Evolutionary conservation across 2,797 vertebrate genomes (phyloP), one percentile per base, ranked within the genome.

Genomic region (Denticeps clupeoides): DNA sequence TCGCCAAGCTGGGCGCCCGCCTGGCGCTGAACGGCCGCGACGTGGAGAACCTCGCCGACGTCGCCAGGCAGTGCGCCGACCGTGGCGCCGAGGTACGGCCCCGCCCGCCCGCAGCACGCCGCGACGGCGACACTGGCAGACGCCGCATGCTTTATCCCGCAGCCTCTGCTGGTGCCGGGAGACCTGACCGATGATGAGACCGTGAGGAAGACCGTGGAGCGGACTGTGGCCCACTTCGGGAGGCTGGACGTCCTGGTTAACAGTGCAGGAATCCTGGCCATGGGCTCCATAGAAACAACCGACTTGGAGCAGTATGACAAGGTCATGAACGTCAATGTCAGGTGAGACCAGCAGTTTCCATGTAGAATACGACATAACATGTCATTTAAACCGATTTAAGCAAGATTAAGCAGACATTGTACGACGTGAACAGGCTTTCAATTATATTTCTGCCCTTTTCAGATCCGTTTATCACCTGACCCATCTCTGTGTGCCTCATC

Each of bases 251-350:
- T 89, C 31, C 68, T 89, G 42, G 55, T 89, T 4, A 89, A 88
- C 68, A 86, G 73, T 8, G 87, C 86, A 4, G 86, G 86, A 1
- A 82, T 87, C 58, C 63, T 87, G 33, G 69, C 71, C 13, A 80
- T 85, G 79, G 87, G 85, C 49, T 68, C 65, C 52, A 84, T 87
- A 24, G 82, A 86, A 73, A 83, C 77, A 0, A 62, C 80, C 0
- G 71, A 80, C 56, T 54, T 89, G 43, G 64, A 69, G 22, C 82
- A 87, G 63, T 87, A 79, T 22, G 87, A 89, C 70, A 75, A 59
- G 18, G 62, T 84, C 61, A 89, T 89, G 86, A 75, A 83, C 37
- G 44, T 84, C 45, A 87, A 89, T n/a, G 83, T 85, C 57, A 82
- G 86, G 86, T 89, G 55, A 33, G 71, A 35, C 11, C 38, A 11